These are phyloP conservation scores for Oconnorella tubifera DNA, from an alignment of 2,888 invertebrate species.

Conservation along the genomic window DNA sequence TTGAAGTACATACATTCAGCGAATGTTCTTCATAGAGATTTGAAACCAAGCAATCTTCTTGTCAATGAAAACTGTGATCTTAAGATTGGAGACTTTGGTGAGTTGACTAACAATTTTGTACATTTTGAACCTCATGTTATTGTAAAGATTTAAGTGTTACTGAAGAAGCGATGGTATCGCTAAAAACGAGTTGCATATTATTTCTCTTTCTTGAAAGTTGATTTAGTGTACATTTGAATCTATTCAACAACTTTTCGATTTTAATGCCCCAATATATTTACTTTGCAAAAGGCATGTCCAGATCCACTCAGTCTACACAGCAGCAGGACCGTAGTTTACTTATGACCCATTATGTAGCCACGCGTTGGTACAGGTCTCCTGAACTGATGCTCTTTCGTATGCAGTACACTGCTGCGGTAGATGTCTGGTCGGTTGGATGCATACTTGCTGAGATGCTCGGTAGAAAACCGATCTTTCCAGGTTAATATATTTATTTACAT, in stretches of 20 bases:
- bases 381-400: slow-evolving; percentile 57
- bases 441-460: slow-evolving; percentile 60
- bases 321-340: too few species aligned
- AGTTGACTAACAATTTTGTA: slow-evolving; percentile 19
- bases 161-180: too few species aligned
- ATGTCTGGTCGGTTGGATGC: slow-evolving; percentile 60
- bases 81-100: slow-evolving; percentile 60
- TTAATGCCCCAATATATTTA: too few species aligned
- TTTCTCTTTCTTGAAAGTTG: too few species aligned
- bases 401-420: slow-evolving; percentile 57
- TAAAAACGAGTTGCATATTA: too few species aligned
- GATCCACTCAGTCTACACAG: too few species aligned
- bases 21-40: slow-evolving; percentile 59
- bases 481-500: slow-evolving; percentile 16
- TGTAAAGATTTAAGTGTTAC: too few species aligned
- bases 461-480: slow-evolving; percentile 58
- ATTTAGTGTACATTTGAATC: too few species aligned
- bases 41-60: slow-evolving; percentile 60
- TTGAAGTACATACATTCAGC: slow-evolving; percentile 60
- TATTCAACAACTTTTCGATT: too few species aligned
- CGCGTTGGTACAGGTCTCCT: slow-evolving; percentile 57
- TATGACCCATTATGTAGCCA: slow-evolving; percentile 59
- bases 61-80: slow-evolving; percentile 60
- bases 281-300: too few species aligned
- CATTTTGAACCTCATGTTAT: background rate